Evolutionary conservation across 2,113 vertebrate genomes (phyloP).

Genomic region (Nycticryphes semicollaris): DNA sequence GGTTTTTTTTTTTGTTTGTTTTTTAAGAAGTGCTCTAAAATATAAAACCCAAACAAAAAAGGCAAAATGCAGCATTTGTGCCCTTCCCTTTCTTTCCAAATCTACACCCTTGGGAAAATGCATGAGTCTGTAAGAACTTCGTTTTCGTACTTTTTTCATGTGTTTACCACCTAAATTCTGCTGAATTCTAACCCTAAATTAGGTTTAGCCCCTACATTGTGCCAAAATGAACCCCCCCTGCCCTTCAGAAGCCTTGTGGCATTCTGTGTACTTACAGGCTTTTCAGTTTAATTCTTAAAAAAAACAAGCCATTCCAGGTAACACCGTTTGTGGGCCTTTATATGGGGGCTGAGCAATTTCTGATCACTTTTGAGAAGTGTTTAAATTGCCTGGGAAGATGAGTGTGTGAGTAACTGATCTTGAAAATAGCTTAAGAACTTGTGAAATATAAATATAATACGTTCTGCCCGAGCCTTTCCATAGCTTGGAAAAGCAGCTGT

Average conservation of each 20-base stretch:
- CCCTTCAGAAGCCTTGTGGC: too few species aligned
- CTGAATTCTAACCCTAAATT: too few species aligned
- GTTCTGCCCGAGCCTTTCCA: not conserved
- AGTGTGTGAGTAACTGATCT: not conserved
- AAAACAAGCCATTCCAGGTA: not conserved
- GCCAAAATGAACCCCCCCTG: too few species aligned
- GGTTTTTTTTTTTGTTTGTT: not conserved
- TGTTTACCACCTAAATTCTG: not conserved
- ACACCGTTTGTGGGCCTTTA: not conserved
- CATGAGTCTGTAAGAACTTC: not conserved
- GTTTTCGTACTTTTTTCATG: not conserved
- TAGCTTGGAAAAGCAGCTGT: not conserved
- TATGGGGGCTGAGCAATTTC: not conserved
- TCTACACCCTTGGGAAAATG: not conserved
- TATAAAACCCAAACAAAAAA: not conserved
- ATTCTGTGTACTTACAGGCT: not conserved
- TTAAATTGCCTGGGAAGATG: not conserved
- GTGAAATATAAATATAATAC: not conserved
- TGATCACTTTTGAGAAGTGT: not conserved
- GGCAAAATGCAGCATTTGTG: not conserved
- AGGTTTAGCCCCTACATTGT: too few species aligned
- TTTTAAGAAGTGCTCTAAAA: not conserved
- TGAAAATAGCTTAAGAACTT: not conserved
- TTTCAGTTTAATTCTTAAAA: not conserved
- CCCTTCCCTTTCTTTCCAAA: not conserved